A percentile compares a stretch with the other conserved stretches of the same genome.
Conservation (phyloP, 2,888 invertebrate species). For the Venustoraphidia nigricollis region DNA sequence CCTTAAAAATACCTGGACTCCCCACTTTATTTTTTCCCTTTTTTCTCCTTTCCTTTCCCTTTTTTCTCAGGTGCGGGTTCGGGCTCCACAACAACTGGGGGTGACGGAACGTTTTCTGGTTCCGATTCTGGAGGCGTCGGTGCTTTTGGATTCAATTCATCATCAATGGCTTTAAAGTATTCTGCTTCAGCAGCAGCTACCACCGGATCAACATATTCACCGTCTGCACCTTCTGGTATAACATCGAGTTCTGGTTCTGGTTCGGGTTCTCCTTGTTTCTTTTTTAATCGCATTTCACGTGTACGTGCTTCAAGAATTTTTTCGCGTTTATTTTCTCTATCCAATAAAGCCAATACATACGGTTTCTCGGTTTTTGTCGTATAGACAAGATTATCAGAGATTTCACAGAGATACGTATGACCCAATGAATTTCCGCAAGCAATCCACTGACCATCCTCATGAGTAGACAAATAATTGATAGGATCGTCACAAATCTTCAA, state of each 20-base stretch:
- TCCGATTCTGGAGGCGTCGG: neutral
- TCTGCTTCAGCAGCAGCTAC: constrained; percentile 17
- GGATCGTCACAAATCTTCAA: constrained; percentile 53
- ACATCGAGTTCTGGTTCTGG: constrained; percentile 12
- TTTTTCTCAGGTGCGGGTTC: constrained; percentile 9
- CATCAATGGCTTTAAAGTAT: constrained; percentile 19
- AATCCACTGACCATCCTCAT: constrained; percentile 53
- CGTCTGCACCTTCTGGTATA: constrained; percentile 1
- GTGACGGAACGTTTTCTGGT: constrained; percentile 1
- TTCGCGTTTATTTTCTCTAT: constrained; percentile 74
- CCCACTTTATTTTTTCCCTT: too few species aligned
- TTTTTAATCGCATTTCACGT: constrained; percentile 48
- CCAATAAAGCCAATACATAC: constrained; percentile 61
- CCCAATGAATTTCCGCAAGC: constrained; percentile 69
- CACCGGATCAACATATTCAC: constrained; percentile 13
- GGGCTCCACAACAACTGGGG: constrained; percentile 7
- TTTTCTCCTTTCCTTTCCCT: constrained; percentile 6
- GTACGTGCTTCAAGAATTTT: constrained; percentile 79
- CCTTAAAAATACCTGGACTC: too few species aligned
- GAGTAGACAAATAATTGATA: constrained; percentile 47
- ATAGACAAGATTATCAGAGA: constrained; percentile 56
- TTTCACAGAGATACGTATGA: constrained; percentile 60
- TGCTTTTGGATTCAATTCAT: constrained; percentile 6
- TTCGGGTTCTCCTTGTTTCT: constrained; percentile 1
- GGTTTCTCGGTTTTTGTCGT: constrained; percentile 65